phyloP scores from a whole-genome alignment of 2,113 vertebrate species.

The Rhinogobius similis region DNA sequence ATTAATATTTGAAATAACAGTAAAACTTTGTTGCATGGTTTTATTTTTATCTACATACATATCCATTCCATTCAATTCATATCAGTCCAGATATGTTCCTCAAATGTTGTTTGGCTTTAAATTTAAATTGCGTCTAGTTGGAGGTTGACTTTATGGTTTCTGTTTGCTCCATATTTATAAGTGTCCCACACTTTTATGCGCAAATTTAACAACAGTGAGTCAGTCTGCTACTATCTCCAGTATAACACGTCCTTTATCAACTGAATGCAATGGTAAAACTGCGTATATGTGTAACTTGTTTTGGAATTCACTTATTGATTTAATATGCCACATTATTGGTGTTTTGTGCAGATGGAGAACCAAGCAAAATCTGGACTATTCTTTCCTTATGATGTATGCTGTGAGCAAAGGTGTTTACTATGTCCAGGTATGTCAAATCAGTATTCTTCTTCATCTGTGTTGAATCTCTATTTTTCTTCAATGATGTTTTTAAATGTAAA shows the following conservation, averaged over 20 bases:
- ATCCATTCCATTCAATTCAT: no score
- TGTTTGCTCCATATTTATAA: constrained; percentile 11
- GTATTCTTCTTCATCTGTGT: not conserved
- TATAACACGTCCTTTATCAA: not conserved
- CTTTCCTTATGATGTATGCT: constrained; percentile 99
- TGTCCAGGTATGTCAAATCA: constrained; percentile 85
- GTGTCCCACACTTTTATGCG: constrained; percentile 26
- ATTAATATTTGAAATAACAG: not conserved
- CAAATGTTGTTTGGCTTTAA: no score
- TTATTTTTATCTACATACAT: no score
- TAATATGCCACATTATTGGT: not conserved
- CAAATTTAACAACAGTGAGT: constrained; percentile 19
- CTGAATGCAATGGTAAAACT: not conserved
- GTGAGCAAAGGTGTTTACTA: constrained; percentile 95
- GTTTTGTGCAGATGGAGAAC: constrained; percentile 88
- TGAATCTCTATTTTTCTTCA: not conserved
- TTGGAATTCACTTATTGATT: not conserved
- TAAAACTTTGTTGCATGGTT: not conserved
- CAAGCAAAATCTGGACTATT: constrained; percentile 98
- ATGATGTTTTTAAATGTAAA: not conserved
- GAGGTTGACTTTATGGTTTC: constrained; percentile 9
- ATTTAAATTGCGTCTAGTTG: not conserved
- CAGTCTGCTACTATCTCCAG: constrained; percentile 18
- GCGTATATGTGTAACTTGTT: not conserved
- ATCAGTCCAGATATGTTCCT: no score